Conservation (phyloP, 2,113 vertebrate species). For the Nothocercus nigrocapillus region DNA sequence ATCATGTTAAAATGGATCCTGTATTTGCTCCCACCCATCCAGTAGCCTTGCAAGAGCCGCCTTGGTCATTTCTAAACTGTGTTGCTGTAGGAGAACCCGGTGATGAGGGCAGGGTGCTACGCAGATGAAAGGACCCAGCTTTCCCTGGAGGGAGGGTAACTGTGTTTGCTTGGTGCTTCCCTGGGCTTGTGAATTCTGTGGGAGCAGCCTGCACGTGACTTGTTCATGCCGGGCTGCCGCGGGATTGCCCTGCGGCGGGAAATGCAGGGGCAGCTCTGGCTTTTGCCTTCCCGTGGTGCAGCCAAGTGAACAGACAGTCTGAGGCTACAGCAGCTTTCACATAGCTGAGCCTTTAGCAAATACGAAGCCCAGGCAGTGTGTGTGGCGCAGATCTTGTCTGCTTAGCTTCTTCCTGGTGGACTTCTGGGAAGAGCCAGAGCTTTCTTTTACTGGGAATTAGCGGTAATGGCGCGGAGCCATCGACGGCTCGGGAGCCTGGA, state of each 20-base stretch:
- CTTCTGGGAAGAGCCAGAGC: neutral
- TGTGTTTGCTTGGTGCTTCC: neutral
- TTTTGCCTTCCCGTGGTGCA: neutral
- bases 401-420: neutral
- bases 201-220: neutral
- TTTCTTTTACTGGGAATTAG: accelerated
- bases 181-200: neutral
- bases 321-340: neutral
- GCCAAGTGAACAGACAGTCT: neutral
- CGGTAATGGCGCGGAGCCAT: neutral
- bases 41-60: neutral
- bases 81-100: neutral
- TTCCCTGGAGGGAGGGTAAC: neutral
- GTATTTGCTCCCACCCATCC: neutral
- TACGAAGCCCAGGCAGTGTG: neutral
- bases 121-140: neutral
- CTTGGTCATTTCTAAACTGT: neutral
- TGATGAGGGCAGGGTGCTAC: neutral
- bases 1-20: neutral
- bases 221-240: neutral
- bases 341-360: neutral
- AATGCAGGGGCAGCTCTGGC: neutral
- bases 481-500: neutral
- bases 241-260: neutral
- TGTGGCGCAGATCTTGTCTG: neutral